Percentiles rank a stretch among this genome's conserved stretches.
Evolutionary conservation across 2,888 invertebrate genomes (phyloP).

Genomic region (Rotaria macrura): DNA sequence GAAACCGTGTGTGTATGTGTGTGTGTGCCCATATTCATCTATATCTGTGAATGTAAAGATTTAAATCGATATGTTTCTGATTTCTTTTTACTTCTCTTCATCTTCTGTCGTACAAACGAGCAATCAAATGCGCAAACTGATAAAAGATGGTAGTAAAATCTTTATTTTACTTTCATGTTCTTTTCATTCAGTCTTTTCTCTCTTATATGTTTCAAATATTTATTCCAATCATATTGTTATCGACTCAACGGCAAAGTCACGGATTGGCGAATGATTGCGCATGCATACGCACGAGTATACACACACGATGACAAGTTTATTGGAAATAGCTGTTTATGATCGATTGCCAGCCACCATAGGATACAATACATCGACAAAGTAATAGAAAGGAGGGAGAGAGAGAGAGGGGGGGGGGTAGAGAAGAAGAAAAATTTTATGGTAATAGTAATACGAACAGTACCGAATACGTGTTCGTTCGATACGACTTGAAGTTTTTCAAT

Average conservation of each 20-base stretch:
- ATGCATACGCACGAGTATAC: background rate
- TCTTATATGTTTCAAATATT: background rate
- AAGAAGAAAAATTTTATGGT: too few relatives aligned
- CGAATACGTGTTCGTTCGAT: background rate
- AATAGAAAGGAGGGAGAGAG: background rate
- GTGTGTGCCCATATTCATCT: background rate
- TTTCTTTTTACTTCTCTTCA: background rate
- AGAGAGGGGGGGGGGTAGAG: background rate
- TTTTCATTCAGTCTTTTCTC: background rate
- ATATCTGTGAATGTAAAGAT: background rate
- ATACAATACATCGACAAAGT: background rate
- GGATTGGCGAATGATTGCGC: background rate
- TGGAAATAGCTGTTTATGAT: constrained; percentile 7
- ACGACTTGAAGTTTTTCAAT: background rate
- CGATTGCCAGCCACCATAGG: background rate
- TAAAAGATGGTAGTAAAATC: constrained; percentile 13
- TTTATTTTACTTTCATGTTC: background rate
- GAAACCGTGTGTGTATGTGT: background rate
- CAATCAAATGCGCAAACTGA: background rate
- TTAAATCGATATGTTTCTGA: background rate
- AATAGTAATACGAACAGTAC: background rate
- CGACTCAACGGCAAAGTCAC: background rate
- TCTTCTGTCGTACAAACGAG: background rate
- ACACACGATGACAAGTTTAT: background rate
- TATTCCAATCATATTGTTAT: background rate